Base-by-base conservation (phyloP, 2,888 invertebrate genomes). In the Plebejus argus region DNA sequence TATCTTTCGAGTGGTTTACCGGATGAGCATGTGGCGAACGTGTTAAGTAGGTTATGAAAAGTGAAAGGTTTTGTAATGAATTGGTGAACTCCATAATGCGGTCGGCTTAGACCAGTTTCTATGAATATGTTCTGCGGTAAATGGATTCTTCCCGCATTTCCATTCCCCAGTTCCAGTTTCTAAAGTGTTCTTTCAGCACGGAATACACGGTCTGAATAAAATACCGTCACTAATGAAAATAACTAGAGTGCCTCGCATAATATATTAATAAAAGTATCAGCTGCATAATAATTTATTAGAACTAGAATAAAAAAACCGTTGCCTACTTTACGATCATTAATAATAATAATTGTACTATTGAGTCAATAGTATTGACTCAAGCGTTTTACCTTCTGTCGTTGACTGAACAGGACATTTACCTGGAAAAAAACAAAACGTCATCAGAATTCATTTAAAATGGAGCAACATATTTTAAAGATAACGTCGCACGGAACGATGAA, bases 11-110 rank as follows among this genome's bases (percentile, higher is more conserved):
- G 82, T 83, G 81, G 83, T 80, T 81, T 82, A 80, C 80, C 78
- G 76, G 78, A 79, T 77, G 79, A 80, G 77, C 79, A 81, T 81
- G 81, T 80, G 79, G 81, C 78, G 78, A 80, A 80, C 77, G 79
- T 79, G 80, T 78, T 80, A 84, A 84, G 84, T 83, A 79, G 83
- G 84, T 82, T 84, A 83, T 83, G 83, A 85, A 86, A 85, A 86
- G 85, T 84, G 84, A 86, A 86, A 86, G 84, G 84, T 86, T 84
- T 80, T 81, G 83, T 82, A 83, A 83, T 79, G 77, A 76, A 79
- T 80, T 80, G 80, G 79, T 80, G 79, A 79, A 79, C 81, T 81
- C 77, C 78, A 79, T 79, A 80, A 80, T 79, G 81, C 78, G 82
- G 81, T 79, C 79, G 72, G 74, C 49, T 79, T 76, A 61, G 81